A percentile compares a stretch with the other conserved stretches of the same genome.
phyloP scores from a whole-genome alignment of 2,113 vertebrate genomes.

The Uropsilus gracilis region DNA sequence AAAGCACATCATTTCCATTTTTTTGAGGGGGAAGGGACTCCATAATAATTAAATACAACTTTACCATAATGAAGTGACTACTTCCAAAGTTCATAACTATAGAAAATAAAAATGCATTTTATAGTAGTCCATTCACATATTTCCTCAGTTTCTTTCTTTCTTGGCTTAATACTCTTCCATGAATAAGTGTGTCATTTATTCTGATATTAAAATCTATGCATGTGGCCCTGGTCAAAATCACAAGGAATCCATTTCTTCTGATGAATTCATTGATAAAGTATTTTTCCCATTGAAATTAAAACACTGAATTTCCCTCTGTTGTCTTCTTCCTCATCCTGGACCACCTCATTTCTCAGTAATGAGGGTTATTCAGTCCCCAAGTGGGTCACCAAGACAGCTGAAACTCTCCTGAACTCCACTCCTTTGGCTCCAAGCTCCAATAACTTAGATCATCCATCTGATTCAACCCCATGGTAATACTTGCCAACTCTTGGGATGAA shows the following conservation, averaged over 20 bases:
- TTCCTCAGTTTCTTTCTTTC: not conserved
- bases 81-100: not conserved
- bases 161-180: not conserved
- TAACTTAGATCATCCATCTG: not conserved
- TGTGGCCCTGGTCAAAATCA: not conserved
- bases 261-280: not conserved
- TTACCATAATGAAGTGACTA: constrained; percentile 28
- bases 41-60: constrained; percentile 6
- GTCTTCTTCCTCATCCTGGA: not conserved
- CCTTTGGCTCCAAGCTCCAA: not conserved
- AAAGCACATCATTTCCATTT: not conserved
- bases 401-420: not conserved
- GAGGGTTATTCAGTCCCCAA: not conserved
- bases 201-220: not conserved
- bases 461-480: not conserved
- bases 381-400: not conserved
- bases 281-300: not conserved
- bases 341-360: no score
- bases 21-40: not conserved
- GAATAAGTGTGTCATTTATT: not conserved
- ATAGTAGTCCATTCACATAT: not conserved
- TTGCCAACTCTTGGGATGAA: not conserved
- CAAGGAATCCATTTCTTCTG: not conserved
- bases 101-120: constrained; percentile 2
- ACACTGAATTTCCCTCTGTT: not conserved